Percentiles rank a stretch among this genome's conserved stretches.
Conservation (phyloP, 2,113 vertebrate species). For the Thamnophis sirtalis region DNA sequence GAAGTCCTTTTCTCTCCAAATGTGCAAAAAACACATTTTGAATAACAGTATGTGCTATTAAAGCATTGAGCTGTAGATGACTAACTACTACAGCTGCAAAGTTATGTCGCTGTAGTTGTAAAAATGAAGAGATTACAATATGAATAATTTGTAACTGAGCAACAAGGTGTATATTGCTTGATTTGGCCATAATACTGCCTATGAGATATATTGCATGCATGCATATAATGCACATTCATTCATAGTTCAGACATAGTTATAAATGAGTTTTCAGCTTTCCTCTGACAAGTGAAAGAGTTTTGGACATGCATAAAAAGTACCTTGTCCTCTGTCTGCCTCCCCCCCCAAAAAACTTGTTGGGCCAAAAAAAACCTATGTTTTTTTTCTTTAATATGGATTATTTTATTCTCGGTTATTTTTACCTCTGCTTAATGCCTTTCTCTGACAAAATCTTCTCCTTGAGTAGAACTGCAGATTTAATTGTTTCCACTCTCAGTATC, state of each 20-base stretch:
- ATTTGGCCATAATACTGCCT: neutral
- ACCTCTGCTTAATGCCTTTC: neutral
- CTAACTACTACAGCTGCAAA: neutral
- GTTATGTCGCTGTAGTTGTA: neutral
- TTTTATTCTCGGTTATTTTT: neutral
- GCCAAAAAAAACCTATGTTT: too few relatives aligned
- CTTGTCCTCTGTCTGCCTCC: neutral
- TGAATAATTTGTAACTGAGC: constrained; percentile 9
- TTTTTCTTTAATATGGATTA: neutral
- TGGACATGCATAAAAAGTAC: neutral
- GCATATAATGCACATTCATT: neutral
- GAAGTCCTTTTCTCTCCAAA: neutral
- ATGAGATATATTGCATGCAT: neutral
- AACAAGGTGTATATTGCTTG: constrained; percentile 2
- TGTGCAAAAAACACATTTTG: neutral
- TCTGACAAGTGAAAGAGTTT: neutral
- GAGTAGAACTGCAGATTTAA: neutral
- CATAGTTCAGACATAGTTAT: neutral
- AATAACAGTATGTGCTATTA: constrained; percentile 12
- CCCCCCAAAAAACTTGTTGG: neutral
- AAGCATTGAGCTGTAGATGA: neutral
- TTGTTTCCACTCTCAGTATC: neutral
- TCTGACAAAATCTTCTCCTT: neutral
- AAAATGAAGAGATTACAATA: constrained; percentile 1
- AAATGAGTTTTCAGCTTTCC: neutral